Base-by-base conservation (phyloP, 2,888 invertebrate species). In the Drosophila yooni region DNA sequence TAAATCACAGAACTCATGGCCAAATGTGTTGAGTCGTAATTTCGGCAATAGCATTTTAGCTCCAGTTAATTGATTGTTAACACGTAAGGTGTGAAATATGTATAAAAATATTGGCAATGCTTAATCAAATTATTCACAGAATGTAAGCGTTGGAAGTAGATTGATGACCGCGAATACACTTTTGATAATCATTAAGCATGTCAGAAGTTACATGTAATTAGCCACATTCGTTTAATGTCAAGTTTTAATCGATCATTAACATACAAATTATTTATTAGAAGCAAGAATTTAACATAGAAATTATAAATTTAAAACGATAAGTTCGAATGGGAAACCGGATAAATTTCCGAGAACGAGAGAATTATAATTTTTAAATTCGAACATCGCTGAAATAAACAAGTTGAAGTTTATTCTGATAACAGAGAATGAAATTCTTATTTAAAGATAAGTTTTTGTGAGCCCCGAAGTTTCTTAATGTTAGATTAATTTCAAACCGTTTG, bases 11-110 rank as follows among this genome's bases (percentile, higher is more conserved):
- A 50, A 40, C 43, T 72, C 56, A 73, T 60, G 70, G 72, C 60
- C 56, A 59, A 38, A 51, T 69, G 31, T 15, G 57, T 13, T 52
- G 50, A 33, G 53, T 70, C 58, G 65, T 56, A 38, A 34, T 40
- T 59, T 59, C 15, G 27, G 21, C 53, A 53, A 67, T 54, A 67
- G 27, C 21, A 33, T 34, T 50, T 50, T 61, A 70, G 70, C 36
- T 58, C 48, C 59, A 71, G 62, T 75, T 75, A 75, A 75, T 76
- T 75, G 75, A 60, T 67, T 75, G 71, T 67, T 66, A 62, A 70
- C 75, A 69, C 21, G 70, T 36, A 56, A 75, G 71, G 75, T 75
- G 76, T 57, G 62, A 76, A 71, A 48, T 62, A 34, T 38, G 3
- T 46, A 34, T 43, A 62, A 7, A 13, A 13, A 27, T 8, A n/a